Base-by-base conservation (phyloP, 92 coral and sea anemone species). In the Epizoanthus fatuus region DNA sequence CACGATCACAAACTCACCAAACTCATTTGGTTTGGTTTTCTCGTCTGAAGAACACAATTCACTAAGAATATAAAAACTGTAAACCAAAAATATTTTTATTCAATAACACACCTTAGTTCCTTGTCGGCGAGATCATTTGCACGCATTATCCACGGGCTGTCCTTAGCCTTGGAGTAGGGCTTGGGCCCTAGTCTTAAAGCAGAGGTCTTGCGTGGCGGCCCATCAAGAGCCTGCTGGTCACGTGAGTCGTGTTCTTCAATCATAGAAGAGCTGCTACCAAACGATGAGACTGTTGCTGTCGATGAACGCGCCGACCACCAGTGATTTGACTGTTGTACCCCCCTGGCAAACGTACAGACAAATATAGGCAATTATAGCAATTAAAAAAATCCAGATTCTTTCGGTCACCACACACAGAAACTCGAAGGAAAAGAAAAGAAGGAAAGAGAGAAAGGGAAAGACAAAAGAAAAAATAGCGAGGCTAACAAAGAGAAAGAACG, bases 201-300 rank as follows among this genome's bases (percentile, higher is more conserved):
- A 5, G 95, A 72, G 62, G 83, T 88, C 87, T 89, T 91, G n/a
- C 91, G 85, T 4, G 75, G 81, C 3, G 69, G 65, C 45, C 56
- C 81, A 12, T 84, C 76, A 45, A 64, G 73, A 55, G 83, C 83
- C 5, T 88, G 88, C 40, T 67, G 91, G 14, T 94, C 98, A 90
- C 93, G 94, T 70, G 92, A 69, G n/a, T 92, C 95, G 5, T 88
- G 85, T 47, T 94, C 98, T 63, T 94, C 98, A 15, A 84, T 92
- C 49, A 94, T 91, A 2, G 98, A 94, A 9, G 92, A 84, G 16
- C 90, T 79, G 57, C 98, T 94, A 79, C 95, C 94, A 47, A 74
- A 89, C 22, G 80, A 80, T 45, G 98, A 94, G 1, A 92, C 86
- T 54, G 84, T 79, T 22, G 94, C 84, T 12, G 92, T 79, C 10